phyloP scores from a whole-genome alignment of 2,113 vertebrate species.

The Halichoerus grypus region DNA sequence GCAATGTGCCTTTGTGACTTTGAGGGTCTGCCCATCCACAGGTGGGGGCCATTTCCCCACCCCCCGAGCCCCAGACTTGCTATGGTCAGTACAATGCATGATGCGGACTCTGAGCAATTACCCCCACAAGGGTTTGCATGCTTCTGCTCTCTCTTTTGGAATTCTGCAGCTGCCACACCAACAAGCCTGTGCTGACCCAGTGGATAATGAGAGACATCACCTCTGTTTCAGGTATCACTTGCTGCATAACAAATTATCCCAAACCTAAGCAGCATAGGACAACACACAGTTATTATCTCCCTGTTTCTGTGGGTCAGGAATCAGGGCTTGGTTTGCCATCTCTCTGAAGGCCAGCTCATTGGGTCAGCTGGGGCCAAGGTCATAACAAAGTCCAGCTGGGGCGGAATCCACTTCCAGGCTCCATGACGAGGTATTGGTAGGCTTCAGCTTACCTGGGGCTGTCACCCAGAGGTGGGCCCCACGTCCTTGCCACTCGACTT shows the following conservation, averaged over 20 bases:
- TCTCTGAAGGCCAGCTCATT: neutral
- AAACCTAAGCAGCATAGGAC: neutral
- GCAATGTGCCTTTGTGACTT: neutral
- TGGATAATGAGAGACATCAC: neutral
- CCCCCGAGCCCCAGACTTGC: neutral
- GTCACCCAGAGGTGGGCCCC: neutral
- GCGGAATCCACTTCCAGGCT: neutral
- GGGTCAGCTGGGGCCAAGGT: neutral
- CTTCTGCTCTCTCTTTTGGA: neutral
- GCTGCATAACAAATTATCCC: neutral
- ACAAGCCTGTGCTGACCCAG: neutral
- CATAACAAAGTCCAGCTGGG: too few relatives aligned
- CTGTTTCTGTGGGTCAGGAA: neutral
- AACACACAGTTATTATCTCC: accelerated
- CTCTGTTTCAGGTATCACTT: neutral
- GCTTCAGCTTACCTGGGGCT: neutral
- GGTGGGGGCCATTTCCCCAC: too few relatives aligned
- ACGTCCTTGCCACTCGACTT: neutral
- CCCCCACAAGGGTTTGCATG: accelerated
- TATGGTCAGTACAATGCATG: accelerated
- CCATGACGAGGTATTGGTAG: accelerated
- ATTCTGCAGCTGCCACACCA: too few relatives aligned
- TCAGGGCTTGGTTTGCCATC: neutral
- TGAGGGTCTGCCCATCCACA: neutral
- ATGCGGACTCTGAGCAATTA: accelerated